Percentiles rank a stretch among this genome's conserved stretches.
phyloP scores from a whole-genome alignment of 2,113 vertebrate genomes.

The Sterrhoptilus dennistouni region DNA sequence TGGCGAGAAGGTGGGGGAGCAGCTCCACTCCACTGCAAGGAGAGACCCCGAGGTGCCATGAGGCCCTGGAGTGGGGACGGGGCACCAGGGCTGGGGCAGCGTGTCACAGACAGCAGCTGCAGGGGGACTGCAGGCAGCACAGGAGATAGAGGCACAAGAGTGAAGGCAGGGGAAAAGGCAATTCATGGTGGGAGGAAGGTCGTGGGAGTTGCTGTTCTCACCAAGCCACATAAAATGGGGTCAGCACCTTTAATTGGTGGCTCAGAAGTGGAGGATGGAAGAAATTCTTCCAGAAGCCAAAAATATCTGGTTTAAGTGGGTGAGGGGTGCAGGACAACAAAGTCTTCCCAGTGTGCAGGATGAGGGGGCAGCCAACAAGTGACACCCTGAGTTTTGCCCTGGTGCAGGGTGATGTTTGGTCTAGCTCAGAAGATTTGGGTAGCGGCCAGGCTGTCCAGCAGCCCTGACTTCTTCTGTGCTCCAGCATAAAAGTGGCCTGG shows the following conservation, averaged over 20 bases:
- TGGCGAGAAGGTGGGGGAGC: slow-evolving; percentile 74
- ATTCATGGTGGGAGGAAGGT: accelerated
- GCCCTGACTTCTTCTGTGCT: not conserved
- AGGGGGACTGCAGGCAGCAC: not conserved
- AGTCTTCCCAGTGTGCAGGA: not conserved
- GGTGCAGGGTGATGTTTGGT: not conserved
- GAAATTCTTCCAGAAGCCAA: not conserved
- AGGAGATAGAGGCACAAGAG: not conserved
- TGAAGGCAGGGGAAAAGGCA: not conserved
- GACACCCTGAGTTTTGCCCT: not conserved
- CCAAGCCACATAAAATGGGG: not conserved
- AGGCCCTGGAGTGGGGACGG: not conserved
- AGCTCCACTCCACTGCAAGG: slow-evolving; percentile 87
- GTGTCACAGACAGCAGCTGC: not conserved
- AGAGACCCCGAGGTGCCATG: not conserved
- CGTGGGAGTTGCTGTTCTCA: not conserved
- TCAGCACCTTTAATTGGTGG: not conserved
- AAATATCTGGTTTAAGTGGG: not conserved
- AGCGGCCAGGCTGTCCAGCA: not conserved
- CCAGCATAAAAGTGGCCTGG: not conserved
- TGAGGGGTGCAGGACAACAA: not conserved
- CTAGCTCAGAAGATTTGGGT: not conserved
- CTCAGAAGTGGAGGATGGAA: not conserved
- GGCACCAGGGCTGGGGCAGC: not conserved
- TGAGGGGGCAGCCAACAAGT: not conserved